Conservation (phyloP, 2,888 invertebrate genomes). For the Drosophila cognata region DNA sequence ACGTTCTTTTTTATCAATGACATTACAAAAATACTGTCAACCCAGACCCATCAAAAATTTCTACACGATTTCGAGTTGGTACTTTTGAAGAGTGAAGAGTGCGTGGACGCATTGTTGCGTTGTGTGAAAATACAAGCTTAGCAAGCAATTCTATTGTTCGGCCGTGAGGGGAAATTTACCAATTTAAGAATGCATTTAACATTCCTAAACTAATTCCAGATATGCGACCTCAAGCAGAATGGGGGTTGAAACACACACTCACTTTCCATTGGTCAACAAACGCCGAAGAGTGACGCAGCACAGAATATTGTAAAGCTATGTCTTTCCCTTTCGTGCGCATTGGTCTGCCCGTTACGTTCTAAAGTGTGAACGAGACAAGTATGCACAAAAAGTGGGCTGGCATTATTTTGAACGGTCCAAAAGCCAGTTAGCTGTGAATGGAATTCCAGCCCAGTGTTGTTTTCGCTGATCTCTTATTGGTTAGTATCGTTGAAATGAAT, state of each 20-base stretch:
- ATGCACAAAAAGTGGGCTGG: constrained; percentile 35
- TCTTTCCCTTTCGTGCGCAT: constrained; percentile 32
- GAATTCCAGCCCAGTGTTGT: constrained; percentile 49
- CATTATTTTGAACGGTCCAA: constrained; percentile 31
- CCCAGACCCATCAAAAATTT: constrained; percentile 41
- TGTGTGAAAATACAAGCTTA: constrained; percentile 79
- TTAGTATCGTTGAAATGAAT: constrained; percentile 62
- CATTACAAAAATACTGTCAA: constrained; percentile 38
- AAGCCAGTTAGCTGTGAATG: constrained; percentile 34
- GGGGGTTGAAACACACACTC: constrained; percentile 48
- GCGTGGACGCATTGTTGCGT: constrained; percentile 62
- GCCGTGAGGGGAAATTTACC: constrained; percentile 67
- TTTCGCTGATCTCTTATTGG: constrained; percentile 54
- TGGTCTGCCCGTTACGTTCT: neutral
- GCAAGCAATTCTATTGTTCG: constrained; percentile 67
- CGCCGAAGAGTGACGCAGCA: constrained; percentile 28
- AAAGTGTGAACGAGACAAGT: constrained; percentile 42
- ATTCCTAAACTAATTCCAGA: constrained; percentile 61
- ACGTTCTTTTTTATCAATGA: constrained; percentile 32
- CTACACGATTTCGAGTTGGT: constrained; percentile 56
- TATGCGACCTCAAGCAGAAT: constrained; percentile 42
- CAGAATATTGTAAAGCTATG: constrained; percentile 12
- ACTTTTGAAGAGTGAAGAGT: constrained; percentile 53
- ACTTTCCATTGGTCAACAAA: constrained; percentile 53
- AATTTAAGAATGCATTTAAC: constrained; percentile 62